Conservation (phyloP, 2,113 vertebrate genomes). For the Phyllopteryx taeniolatus region DNA sequence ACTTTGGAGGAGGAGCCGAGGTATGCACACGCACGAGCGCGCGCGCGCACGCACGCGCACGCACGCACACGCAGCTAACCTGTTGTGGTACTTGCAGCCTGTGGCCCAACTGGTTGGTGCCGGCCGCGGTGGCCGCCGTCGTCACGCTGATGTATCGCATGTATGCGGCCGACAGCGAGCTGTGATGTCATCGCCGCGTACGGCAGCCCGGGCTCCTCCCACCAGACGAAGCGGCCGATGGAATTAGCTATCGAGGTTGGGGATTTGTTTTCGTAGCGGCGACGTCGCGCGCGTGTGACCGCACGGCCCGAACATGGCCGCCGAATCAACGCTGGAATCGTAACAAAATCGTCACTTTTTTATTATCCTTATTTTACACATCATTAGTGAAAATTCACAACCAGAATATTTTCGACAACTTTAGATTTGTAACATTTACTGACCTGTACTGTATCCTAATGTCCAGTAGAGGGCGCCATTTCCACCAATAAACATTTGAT, state of each 20-base stretch:
- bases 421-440: no score
- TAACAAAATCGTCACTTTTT: neutral
- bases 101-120: conserved; percentile 85
- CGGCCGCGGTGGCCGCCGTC: conserved; percentile 71
- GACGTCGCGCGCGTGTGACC: neutral
- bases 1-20: conserved; percentile 38
- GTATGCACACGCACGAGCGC: conserved; percentile 33
- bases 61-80: neutral
- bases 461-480: no score
- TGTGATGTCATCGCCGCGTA: conserved; percentile 32
- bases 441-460: no score
- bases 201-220: neutral
- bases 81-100: conserved; percentile 66
- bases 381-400: no score
- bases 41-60: neutral
- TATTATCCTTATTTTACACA: neutral
- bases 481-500: no score
- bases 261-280: neutral
- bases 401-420: no score
- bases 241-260: neutral
- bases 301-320: no score
- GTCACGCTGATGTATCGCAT: conserved; percentile 84
- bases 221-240: neutral
- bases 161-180: conserved; percentile 68
- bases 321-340: neutral